phyloP scores from a whole-genome alignment of 2,113 vertebrate genomes.

The Myiozetetes cayanensis region DNA sequence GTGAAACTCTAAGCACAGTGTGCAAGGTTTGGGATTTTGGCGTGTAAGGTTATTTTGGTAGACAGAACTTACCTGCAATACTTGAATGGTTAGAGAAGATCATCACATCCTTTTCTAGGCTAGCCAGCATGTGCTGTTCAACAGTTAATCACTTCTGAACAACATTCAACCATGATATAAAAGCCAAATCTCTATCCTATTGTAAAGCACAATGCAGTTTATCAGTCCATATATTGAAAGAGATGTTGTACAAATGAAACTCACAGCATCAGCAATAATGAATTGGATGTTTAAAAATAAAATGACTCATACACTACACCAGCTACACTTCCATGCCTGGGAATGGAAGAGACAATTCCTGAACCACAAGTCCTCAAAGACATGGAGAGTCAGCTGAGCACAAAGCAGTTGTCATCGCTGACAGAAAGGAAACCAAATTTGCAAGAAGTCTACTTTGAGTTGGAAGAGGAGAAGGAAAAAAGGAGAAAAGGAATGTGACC shows the following conservation, averaged over 20 bases:
- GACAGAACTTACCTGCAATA: background rate
- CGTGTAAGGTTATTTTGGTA: fast-evolving
- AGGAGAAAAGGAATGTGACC: background rate
- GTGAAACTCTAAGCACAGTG: background rate
- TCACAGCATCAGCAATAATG: background rate
- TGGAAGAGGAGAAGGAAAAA: background rate
- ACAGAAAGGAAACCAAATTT: background rate
- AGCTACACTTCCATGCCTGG: background rate
- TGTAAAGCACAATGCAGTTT: background rate
- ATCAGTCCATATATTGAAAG: background rate
- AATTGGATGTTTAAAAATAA: conserved; percentile 10
- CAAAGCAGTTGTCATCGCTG: background rate
- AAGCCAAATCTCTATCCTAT: background rate
- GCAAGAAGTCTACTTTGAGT: background rate
- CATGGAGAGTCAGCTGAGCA: background rate
- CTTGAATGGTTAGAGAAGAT: background rate
- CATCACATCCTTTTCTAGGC: background rate
- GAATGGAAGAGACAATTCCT: background rate
- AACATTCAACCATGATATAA: background rate
- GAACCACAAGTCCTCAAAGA: conserved; percentile 22
- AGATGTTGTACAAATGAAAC: background rate
- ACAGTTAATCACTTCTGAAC: background rate
- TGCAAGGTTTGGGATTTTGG: background rate
- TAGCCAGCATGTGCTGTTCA: background rate
- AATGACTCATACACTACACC: background rate